Conservation (phyloP, 2,113 vertebrate species). For the Cygnus buccinator region DNA sequence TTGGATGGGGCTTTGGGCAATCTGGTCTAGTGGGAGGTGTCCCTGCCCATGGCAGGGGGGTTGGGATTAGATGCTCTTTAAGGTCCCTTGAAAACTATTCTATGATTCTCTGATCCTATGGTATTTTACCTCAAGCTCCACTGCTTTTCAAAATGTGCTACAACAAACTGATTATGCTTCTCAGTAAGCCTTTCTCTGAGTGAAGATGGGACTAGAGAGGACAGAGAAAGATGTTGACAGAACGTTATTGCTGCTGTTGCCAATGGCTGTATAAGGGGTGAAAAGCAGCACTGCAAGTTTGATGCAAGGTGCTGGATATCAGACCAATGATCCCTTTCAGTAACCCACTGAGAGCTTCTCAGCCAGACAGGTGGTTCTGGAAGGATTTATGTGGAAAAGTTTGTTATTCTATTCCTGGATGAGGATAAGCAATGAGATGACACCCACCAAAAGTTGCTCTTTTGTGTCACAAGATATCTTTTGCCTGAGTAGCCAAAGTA, state of each 20-base stretch:
- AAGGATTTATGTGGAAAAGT: not conserved
- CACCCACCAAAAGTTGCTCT: not conserved
- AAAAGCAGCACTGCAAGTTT: not conserved
- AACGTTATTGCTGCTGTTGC: not conserved
- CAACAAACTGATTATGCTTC: slow-evolving; percentile 17
- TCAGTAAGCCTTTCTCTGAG: slow-evolving; percentile 9
- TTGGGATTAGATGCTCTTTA: no score
- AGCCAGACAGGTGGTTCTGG: not conserved
- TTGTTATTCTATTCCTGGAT: not conserved
- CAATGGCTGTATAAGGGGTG: not conserved
- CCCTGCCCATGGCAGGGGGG: no score
- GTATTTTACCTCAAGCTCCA: not conserved
- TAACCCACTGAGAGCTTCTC: not conserved
- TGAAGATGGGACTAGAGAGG: not conserved
- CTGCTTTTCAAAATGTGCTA: slow-evolving; percentile 26
- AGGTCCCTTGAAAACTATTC: no score
- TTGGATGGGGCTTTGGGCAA: no score
- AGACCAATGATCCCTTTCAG: not conserved
- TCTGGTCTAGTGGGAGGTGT: no score
- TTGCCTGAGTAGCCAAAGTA: not conserved
- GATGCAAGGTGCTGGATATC: not conserved
- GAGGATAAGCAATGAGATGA: not conserved
- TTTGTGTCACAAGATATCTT: not conserved
- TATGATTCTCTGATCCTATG: no score
- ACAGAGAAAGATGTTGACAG: not conserved